These are phyloP conservation scores for Cheilosia variabilis DNA, from an alignment of 2,888 invertebrate species.

Conservation along the genomic window DNA sequence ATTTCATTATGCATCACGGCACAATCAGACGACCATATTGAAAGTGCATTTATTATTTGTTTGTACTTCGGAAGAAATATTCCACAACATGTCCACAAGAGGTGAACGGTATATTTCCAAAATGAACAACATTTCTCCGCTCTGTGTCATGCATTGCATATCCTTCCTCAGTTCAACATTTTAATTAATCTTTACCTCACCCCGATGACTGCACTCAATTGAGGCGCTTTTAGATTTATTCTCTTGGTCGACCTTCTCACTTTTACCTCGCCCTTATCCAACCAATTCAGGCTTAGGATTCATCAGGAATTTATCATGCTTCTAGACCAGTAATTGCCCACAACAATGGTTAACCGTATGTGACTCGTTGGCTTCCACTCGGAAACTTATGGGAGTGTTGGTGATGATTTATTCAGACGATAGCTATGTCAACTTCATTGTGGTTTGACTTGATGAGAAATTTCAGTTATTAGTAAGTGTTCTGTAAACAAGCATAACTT, in stretches of 20 bases:
- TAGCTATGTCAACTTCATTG: conserved; percentile 8
- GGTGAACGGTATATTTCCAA: not conserved
- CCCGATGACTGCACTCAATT: conserved; percentile 52
- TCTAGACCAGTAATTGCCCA: conserved; percentile 30
- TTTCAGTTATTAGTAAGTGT: not conserved
- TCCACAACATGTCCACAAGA: not conserved
- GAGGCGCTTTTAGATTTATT: conserved; percentile 43
- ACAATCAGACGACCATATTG: not conserved
- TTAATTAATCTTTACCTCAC: conserved; percentile 41
- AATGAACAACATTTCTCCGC: not conserved
- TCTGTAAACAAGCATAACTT: not conserved
- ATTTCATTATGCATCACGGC: not conserved
- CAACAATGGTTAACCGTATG: conserved; percentile 8
- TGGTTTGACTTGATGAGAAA: not conserved
- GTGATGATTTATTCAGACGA: conserved; percentile 21
- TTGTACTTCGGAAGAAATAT: not conserved
- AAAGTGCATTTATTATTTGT: not conserved
- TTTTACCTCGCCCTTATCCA: conserved; percentile 9
- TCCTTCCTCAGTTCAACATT: not conserved
- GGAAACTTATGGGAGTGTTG: not conserved
- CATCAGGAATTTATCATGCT: conserved; percentile 48
- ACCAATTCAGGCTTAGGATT: not conserved
- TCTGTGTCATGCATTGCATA: not conserved
- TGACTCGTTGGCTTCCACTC: conserved; percentile 14
- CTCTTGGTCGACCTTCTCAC: conserved; percentile 27